A percentile compares a stretch with the other conserved stretches of the same genome.
Evolutionary conservation across 2,113 vertebrate species (phyloP).

Genomic region (Pungitius pungitius): DNA sequence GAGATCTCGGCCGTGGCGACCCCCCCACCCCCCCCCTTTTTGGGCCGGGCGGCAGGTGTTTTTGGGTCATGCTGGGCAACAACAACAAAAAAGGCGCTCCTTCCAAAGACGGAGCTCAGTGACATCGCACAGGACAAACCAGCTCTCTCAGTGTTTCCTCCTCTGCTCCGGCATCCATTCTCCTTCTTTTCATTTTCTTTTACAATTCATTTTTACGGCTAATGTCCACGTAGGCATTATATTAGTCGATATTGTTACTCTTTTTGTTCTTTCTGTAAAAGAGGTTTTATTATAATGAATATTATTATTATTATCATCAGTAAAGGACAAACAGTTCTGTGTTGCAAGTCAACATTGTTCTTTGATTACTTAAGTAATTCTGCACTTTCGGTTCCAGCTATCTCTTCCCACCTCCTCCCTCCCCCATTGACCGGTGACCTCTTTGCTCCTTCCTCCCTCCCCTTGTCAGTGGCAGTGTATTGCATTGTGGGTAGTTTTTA

Average conservation of each 20-base stretch:
- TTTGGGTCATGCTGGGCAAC: conserved; percentile 52
- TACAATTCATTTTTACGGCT: conserved; percentile 76
- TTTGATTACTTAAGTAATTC: conserved; percentile 75
- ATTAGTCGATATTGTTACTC: conserved; percentile 78
- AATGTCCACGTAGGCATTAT: conserved; percentile 86
- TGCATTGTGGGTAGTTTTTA: conserved; percentile 80
- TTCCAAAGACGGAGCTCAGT: conserved; percentile 69
- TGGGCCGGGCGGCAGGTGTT: conserved; percentile 37
- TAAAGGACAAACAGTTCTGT: conserved; percentile 74
- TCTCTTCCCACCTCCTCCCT: conserved; percentile 46
- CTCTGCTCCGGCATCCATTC: conserved; percentile 47
- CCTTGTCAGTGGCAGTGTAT: conserved; percentile 72
- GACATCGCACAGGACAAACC: conserved; percentile 75
- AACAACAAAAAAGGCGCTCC: conserved; percentile 28
- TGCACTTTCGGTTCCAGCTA: conserved; percentile 80
- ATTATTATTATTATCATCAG: conserved; percentile 73
- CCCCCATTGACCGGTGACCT: background rate
- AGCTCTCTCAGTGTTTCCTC: conserved; percentile 55
- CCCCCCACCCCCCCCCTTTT: conserved; percentile 26
- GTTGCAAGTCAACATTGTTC: conserved; percentile 75
- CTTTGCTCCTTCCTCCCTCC: conserved; percentile 37
- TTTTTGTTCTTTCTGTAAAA: conserved; percentile 81
- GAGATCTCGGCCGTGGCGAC: conserved; percentile 44
- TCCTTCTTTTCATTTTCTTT: conserved; percentile 48
- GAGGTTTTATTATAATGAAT: conserved; percentile 81